These are phyloP conservation scores for Electrophaes corylata DNA, from an alignment of 2,888 invertebrate genomes.

Conservation along the genomic window DNA sequence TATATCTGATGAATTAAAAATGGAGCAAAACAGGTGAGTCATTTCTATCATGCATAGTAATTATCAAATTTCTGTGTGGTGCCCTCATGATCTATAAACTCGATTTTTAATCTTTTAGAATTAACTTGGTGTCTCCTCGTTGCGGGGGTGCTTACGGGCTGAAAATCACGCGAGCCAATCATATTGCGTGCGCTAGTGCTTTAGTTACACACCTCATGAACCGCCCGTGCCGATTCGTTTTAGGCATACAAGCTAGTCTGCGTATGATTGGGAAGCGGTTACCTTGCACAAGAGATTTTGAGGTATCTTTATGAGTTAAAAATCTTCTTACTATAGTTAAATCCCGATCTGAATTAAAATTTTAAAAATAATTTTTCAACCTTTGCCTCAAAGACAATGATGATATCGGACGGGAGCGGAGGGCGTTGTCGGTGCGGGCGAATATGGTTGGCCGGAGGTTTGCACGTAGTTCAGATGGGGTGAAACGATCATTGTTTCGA, in stretches of 20 bases:
- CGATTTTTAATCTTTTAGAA: conserved; percentile 51
- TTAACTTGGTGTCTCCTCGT: conserved; percentile 57
- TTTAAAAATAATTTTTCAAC: too few species aligned
- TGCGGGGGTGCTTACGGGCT: conserved; percentile 87
- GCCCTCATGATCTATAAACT: too few species aligned
- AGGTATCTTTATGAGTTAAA: conserved; percentile 79
- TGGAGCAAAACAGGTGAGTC: conserved; percentile 82
- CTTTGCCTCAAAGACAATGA: background rate
- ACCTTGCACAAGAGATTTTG: conserved; percentile 86
- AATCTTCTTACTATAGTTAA: too few species aligned
- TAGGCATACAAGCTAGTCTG: conserved; percentile 90
- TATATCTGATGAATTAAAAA: conserved; percentile 76
- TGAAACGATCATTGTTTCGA: too few species aligned
- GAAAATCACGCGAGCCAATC: conserved; percentile 86
- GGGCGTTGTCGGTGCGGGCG: too few species aligned
- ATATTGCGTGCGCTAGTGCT: conserved; percentile 87
- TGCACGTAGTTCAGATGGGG: too few species aligned
- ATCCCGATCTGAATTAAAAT: too few species aligned
- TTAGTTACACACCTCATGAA: conserved; percentile 86
- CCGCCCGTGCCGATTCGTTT: conserved; percentile 88
- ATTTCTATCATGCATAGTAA: too few species aligned
- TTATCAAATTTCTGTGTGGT: too few species aligned
- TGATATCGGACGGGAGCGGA: too few species aligned
- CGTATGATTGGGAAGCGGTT: conserved; percentile 87
- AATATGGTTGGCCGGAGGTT: too few species aligned